Conservation (phyloP, 2,113 vertebrate genomes). For the Corydoras sp. region DNA sequence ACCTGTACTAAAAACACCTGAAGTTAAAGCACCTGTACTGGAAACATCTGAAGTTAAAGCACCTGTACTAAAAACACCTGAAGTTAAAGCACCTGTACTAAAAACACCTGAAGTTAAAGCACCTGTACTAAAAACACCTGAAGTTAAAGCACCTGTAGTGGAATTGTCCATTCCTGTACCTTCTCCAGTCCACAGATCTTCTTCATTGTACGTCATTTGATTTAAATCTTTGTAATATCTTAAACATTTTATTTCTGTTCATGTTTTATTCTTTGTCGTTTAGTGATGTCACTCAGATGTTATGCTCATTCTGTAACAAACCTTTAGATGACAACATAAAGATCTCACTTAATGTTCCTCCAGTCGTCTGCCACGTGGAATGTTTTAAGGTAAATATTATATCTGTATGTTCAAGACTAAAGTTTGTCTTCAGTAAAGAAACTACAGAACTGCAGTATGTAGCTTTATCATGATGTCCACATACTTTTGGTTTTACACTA, state of each 20-base stretch:
- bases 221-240: too few species aligned
- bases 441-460: too few species aligned
- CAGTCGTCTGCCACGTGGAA: constrained; percentile 44
- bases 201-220: too few species aligned
- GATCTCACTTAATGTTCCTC: constrained; percentile 47
- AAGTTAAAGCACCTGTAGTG: background rate
- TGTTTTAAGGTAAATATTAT: constrained; percentile 54
- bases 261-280: background rate
- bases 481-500: too few species aligned
- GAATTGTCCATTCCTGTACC: background rate
- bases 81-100: background rate
- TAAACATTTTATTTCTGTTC: background rate
- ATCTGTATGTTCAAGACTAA: background rate
- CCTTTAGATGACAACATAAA: constrained; percentile 46
- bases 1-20: background rate
- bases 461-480: too few species aligned
- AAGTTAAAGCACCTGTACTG: background rate
- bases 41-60: background rate
- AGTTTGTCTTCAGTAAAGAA: too few species aligned
- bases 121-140: background rate
- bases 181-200: background rate
- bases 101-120: background rate
- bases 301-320: constrained; percentile 52
- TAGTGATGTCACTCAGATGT: constrained; percentile 26
- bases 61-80: background rate